phyloP scores from a whole-genome alignment of 2,888 invertebrate species.

The Lepidocyrtinus sp. region DNA sequence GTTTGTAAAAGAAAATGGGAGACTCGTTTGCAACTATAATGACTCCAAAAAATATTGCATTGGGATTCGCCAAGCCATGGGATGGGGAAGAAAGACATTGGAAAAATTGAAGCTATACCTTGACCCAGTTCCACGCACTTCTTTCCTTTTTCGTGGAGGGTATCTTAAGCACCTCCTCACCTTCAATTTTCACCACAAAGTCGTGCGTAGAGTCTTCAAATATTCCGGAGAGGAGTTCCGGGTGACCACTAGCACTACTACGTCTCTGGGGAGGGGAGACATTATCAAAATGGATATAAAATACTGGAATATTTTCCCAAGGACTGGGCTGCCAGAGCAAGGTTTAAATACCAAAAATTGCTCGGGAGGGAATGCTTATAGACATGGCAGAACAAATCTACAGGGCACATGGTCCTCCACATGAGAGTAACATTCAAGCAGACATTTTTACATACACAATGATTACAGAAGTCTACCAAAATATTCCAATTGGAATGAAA shows the following conservation, averaged over 20 bases:
- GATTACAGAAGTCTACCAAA: conserved; percentile 3
- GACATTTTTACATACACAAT: not conserved
- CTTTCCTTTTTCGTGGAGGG: conserved; percentile 78
- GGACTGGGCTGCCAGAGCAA: conserved; percentile 29
- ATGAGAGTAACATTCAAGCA: not conserved
- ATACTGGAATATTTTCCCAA: too few relatives aligned
- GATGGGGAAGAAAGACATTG: conserved; percentile 43
- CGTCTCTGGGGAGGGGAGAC: conserved; percentile 38
- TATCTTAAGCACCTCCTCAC: conserved; percentile 78
- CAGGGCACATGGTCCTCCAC: not conserved
- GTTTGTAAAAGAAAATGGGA: conserved; percentile 11
- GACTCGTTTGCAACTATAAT: not conserved
- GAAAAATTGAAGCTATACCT: conserved; percentile 75
- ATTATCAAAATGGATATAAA: not conserved
- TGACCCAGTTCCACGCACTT: conserved; percentile 80
- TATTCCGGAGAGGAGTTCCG: conserved; percentile 41
- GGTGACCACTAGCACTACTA: conserved; percentile 51
- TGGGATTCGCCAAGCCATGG: not conserved
- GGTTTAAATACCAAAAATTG: not conserved
- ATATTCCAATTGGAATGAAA: too few relatives aligned
- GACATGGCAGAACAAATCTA: not conserved
- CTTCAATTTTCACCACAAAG: conserved; percentile 76
- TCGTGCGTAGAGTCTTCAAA: conserved; percentile 49
- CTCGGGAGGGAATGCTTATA: not conserved
- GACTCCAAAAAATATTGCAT: not conserved